Conservation (phyloP, 2,888 invertebrate species). For the Diplolepis rosae region DNA sequence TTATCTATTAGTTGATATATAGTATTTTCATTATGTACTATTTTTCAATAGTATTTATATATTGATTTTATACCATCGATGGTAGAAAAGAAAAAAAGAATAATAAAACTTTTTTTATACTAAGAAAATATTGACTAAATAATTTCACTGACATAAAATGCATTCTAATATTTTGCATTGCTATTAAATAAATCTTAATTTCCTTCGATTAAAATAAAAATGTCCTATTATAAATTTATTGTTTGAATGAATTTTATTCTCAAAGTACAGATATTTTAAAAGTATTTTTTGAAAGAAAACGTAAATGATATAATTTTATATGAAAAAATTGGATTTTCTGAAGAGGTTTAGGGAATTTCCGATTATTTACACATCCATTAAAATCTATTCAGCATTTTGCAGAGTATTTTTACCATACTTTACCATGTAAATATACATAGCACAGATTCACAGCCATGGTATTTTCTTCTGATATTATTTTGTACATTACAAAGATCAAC, state of each 20-base stretch:
- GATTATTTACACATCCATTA: background rate
- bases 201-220: no score
- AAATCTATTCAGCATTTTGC: background rate
- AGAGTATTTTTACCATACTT: slow-evolving; percentile 20
- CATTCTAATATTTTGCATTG: no score
- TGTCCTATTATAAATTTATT: background rate
- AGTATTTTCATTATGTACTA: background rate
- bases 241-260: background rate
- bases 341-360: slow-evolving; percentile 3
- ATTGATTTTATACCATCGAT: no score
- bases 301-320: background rate
- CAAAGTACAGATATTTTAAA: no score
- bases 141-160: no score
- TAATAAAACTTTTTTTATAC: no score
- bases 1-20: background rate
- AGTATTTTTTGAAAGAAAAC: background rate
- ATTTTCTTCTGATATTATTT: slow-evolving; percentile 51
- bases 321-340: background rate
- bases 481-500: slow-evolving; percentile 63
- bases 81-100: no score
- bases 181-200: no score
- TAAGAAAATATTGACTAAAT: no score
- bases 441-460: background rate
- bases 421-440: slow-evolving; percentile 14
- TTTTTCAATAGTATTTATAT: no score